phyloP scores from a whole-genome alignment of 2,888 invertebrate genomes.

The Geotrupes spiniger region DNA sequence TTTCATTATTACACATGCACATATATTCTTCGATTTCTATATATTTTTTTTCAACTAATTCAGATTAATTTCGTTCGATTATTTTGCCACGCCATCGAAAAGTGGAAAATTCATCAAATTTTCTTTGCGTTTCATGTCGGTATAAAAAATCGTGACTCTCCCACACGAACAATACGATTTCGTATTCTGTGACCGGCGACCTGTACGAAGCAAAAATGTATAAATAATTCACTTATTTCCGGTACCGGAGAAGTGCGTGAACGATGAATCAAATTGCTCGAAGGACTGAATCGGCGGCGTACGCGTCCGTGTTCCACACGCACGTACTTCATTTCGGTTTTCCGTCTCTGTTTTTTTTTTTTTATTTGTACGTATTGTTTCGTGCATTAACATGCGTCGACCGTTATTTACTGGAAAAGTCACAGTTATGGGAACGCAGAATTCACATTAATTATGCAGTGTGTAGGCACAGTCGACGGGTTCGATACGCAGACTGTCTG shows the following conservation, averaged over 20 bases:
- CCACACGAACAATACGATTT: too few relatives aligned
- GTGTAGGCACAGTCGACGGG: too few relatives aligned
- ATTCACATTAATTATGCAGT: background rate
- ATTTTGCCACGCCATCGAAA: too few relatives aligned
- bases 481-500: too few relatives aligned
- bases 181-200: slow-evolving; percentile 4
- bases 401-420: background rate
- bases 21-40: too few relatives aligned
- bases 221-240: slow-evolving; percentile 21
- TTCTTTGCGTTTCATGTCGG: too few relatives aligned
- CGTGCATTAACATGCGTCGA: background rate
- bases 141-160: too few relatives aligned
- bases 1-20: too few relatives aligned
- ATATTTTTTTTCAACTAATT: too few relatives aligned
- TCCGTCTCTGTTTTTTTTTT: background rate
- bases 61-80: too few relatives aligned
- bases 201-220: slow-evolving; percentile 17
- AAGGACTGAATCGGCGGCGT: slow-evolving; percentile 16
- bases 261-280: slow-evolving; percentile 19
- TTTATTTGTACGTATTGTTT: slow-evolving; percentile 4
- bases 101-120: too few relatives aligned
- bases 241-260: slow-evolving; percentile 15
- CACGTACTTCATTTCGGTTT: slow-evolving; percentile 15
- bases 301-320: slow-evolving; percentile 15
- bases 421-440: background rate